phyloP scores from a whole-genome alignment of 1,140 invertebrate genomes.

The Bombus confusus region DNA sequence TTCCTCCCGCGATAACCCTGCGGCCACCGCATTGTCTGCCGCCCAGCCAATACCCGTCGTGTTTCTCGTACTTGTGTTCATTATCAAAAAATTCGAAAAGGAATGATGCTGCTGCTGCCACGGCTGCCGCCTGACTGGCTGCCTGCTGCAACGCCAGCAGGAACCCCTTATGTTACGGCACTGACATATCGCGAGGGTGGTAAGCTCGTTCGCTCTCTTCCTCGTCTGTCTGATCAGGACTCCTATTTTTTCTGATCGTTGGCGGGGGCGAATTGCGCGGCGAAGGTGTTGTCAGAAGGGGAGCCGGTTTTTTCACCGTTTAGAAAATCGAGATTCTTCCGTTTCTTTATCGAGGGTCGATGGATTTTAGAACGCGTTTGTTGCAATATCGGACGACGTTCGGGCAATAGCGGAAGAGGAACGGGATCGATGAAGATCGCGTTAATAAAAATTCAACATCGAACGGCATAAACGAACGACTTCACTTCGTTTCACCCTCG shows the following conservation, averaged over 20 bases:
- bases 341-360: not conserved
- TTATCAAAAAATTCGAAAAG: conserved; percentile 79
- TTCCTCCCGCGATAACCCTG: conserved; percentile 80
- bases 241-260: conserved; percentile 49
- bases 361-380: not conserved
- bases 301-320: not conserved
- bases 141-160: conserved; percentile 65
- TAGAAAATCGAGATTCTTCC: not conserved
- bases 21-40: conserved; percentile 80
- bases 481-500: not conserved
- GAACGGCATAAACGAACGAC: not conserved
- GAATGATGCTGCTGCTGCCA: conserved; percentile 51
- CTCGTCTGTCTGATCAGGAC: conserved; percentile 46
- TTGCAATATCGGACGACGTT: not conserved
- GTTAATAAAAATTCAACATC: not conserved
- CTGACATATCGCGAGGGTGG: conserved; percentile 65
- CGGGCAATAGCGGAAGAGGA: not conserved
- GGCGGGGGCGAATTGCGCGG: conserved; percentile 1
- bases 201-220: conserved; percentile 35
- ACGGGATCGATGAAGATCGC: no score
- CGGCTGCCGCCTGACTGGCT: conserved; percentile 30
- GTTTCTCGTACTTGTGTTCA: conserved; percentile 81
- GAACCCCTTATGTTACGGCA: conserved; percentile 62
- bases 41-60: conserved; percentile 79
- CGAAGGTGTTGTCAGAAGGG: conserved; percentile 1